A percentile compares a stretch with the other conserved stretches of the same genome.
phyloP scores from a whole-genome alignment of 2,113 vertebrate genomes.

The Corythoichthys haematopterus region DNA sequence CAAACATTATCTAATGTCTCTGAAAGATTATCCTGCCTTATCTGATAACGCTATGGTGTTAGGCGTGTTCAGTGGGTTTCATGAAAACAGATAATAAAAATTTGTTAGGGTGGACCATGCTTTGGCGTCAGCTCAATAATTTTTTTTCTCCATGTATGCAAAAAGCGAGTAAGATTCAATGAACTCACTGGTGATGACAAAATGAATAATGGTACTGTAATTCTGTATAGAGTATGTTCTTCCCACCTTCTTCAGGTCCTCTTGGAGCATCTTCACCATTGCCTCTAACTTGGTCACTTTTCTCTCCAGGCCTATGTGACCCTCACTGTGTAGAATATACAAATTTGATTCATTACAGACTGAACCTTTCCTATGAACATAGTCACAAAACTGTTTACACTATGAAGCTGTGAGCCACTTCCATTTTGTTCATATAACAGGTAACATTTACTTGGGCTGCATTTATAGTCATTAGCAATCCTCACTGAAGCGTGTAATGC shows the following conservation, averaged over 20 bases:
- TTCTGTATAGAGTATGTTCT: neutral
- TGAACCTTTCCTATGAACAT: neutral
- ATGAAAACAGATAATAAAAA: neutral
- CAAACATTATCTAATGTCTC: no score
- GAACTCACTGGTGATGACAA: neutral
- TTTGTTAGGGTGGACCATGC: neutral
- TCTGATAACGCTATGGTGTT: no score
- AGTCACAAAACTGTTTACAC: neutral
- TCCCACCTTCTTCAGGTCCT: slow-evolving; percentile 91
- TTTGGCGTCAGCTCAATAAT: neutral
- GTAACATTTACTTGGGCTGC: neutral
- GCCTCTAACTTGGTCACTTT: slow-evolving; percentile 94
- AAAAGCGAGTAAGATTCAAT: neutral
- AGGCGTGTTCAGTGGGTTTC: no score
- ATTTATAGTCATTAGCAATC: neutral
- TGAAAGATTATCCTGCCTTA: no score
- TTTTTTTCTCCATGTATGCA: neutral
- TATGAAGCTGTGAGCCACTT: neutral
- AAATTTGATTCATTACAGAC: neutral
- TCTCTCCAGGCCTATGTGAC: slow-evolving; percentile 85
- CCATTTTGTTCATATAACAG: neutral
- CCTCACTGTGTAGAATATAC: slow-evolving; percentile 72
- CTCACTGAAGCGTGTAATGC: neutral
- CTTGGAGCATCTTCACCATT: slow-evolving; percentile 94
- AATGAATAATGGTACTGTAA: neutral